phyloP scores from a whole-genome alignment of 2,888 invertebrate species.

The Eupeodes latifasciatus region DNA sequence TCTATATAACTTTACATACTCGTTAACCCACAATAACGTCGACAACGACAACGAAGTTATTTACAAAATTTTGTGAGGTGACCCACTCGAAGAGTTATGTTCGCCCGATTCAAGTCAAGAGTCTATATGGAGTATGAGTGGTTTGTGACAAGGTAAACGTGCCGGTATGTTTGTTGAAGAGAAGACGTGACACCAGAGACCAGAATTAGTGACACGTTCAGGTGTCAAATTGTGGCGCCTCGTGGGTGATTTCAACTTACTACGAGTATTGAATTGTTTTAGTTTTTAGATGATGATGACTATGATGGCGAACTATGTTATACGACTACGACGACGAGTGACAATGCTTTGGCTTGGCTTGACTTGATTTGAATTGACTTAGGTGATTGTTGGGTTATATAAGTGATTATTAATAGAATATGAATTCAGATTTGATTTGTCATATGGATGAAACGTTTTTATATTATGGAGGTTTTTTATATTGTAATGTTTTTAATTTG shows the following conservation, averaged over 20 bases:
- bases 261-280: conserved; percentile 14
- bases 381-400: conserved; percentile 20
- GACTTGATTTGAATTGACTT: too few species aligned
- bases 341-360: too few species aligned
- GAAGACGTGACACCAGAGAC: conserved; percentile 64
- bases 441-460: conserved; percentile 1
- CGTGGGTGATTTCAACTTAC: conserved; percentile 29
- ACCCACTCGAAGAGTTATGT: conserved; percentile 60
- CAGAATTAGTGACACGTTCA: conserved; percentile 49
- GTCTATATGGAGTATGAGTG: conserved; percentile 16
- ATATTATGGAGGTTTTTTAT: not conserved
- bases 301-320: too few species aligned
- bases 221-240: conserved; percentile 62
- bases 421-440: conserved; percentile 56
- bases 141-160: conserved; percentile 55
- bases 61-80: conserved; percentile 31
- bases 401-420: conserved; percentile 61
- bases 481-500: not conserved
- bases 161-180: conserved; percentile 60
- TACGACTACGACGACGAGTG: too few species aligned
- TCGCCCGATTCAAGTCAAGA: conserved; percentile 35
- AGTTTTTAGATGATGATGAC: not conserved
- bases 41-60: not conserved
- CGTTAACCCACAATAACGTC: not conserved
- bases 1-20: not conserved